These are phyloP conservation scores for Fundulus diaphanus DNA, from an alignment of 2,797 vertebrate genomes.

Conservation along the genomic window DNA sequence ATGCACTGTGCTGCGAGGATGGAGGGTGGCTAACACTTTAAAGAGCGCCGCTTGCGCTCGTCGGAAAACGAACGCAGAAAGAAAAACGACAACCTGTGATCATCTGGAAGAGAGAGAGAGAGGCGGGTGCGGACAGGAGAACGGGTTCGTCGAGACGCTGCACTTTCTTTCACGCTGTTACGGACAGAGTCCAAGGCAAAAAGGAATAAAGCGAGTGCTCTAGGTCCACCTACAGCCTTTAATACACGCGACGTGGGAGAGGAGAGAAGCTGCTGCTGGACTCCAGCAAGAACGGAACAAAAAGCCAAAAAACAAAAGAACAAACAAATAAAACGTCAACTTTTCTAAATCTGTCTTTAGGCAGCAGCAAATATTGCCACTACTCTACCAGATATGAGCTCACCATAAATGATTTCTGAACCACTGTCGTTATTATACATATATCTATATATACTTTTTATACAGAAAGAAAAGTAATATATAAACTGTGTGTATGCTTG, in stretches of 20 bases:
- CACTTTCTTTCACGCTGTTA: slow-evolving; percentile 60
- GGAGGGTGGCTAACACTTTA: slow-evolving; percentile 49
- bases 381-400: slow-evolving; percentile 71
- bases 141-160: slow-evolving; percentile 47
- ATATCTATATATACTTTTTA: slow-evolving; percentile 84
- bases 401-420: slow-evolving; percentile 78
- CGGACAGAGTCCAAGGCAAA: slow-evolving; percentile 45
- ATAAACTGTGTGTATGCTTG: slow-evolving; percentile 81
- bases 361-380: slow-evolving; percentile 80
- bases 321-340: slow-evolving; percentile 49
- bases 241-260: slow-evolving; percentile 48
- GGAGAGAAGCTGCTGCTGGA: slow-evolving; percentile 60
- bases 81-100: not conserved
- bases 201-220: slow-evolving; percentile 56
- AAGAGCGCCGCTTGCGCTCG: slow-evolving; percentile 6
- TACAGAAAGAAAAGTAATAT: slow-evolving; percentile 86
- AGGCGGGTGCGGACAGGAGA: slow-evolving; percentile 13
- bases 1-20: slow-evolving; percentile 54
- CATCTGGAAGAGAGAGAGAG: slow-evolving; percentile 5
- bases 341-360: slow-evolving; percentile 63
- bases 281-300: slow-evolving; percentile 64
- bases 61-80: slow-evolving; percentile 20
- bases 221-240: slow-evolving; percentile 56
- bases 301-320: no score
- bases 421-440: slow-evolving; percentile 82